Conservation (phyloP, 2,113 vertebrate genomes). For the Hemibates koningsi region DNA sequence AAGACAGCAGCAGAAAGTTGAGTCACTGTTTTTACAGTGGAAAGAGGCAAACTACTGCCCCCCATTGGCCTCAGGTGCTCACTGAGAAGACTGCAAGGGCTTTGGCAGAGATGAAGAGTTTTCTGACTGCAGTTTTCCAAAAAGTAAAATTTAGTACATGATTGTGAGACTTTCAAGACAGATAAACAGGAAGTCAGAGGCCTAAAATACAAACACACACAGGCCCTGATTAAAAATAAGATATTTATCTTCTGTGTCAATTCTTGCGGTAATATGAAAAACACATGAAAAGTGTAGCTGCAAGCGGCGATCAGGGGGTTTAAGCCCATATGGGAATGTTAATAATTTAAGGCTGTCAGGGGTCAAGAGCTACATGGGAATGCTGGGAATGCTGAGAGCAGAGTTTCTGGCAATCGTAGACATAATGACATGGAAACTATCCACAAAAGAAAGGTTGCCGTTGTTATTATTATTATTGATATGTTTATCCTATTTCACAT, state of each 20-base stretch:
- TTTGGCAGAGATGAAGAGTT: background rate
- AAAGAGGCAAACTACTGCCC: constrained; percentile 60
- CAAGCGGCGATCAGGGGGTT: constrained; percentile 53
- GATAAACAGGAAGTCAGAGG: constrained; percentile 1
- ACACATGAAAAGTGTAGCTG: constrained; percentile 55
- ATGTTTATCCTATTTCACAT: background rate
- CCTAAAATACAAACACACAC: background rate
- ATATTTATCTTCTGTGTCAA: constrained; percentile 19
- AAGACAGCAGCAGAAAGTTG: background rate
- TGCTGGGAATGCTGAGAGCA: constrained; percentile 53
- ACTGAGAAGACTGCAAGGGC: background rate
- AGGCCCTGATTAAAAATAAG: constrained; percentile 11
- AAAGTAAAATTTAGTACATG: background rate
- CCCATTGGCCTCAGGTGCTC: constrained; percentile 39
- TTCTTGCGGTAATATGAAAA: constrained; percentile 47
- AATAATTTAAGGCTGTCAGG: constrained; percentile 67
- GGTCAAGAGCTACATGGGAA: constrained; percentile 64
- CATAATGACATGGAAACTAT: constrained; percentile 25
- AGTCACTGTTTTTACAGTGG: background rate
- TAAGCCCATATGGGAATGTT: constrained; percentile 63
- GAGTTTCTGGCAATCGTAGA: constrained; percentile 37
- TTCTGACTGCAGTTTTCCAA: background rate
- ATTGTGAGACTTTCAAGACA: background rate
- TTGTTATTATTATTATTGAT: background rate
- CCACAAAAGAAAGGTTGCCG: background rate